These are phyloP conservation scores for Xanthia togata DNA, from an alignment of 2,888 invertebrate species.

Conservation along the genomic window DNA sequence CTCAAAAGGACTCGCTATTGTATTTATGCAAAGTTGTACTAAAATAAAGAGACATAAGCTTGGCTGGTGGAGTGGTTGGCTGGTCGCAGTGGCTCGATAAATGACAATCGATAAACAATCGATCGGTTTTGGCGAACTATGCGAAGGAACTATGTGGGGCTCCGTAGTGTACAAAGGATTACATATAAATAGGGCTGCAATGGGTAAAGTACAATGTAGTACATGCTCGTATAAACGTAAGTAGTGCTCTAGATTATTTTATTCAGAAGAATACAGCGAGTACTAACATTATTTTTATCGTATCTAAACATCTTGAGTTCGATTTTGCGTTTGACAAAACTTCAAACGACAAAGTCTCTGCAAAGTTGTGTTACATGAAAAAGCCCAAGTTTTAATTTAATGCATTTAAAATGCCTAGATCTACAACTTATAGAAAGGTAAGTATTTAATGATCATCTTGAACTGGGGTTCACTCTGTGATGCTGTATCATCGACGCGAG, in stretches of 20 bases:
- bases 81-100: conserved; percentile 1
- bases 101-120: conserved; percentile 40
- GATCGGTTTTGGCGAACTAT: conserved; percentile 39
- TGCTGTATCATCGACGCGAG: neutral
- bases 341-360: neutral
- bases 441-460: neutral
- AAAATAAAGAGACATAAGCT: conserved; percentile 62
- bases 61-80: conserved; percentile 15
- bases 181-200: neutral
- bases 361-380: neutral
- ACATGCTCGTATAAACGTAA: neutral
- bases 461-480: neutral
- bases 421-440: neutral
- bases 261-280: neutral
- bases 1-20: conserved; percentile 76
- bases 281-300: neutral
- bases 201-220: neutral
- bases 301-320: conserved; percentile 3
- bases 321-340: neutral
- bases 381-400: too few species aligned
- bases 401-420: neutral
- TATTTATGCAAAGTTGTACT: conserved; percentile 71
- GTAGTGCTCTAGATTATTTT: conserved; percentile 6
- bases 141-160: conserved; percentile 13
- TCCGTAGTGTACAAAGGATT: neutral